Percentiles rank a stretch among this genome's conserved stretches.
These are phyloP conservation scores for Sylvicola fuscatus DNA, from an alignment of 2,888 invertebrate species.

Conservation along the genomic window DNA sequence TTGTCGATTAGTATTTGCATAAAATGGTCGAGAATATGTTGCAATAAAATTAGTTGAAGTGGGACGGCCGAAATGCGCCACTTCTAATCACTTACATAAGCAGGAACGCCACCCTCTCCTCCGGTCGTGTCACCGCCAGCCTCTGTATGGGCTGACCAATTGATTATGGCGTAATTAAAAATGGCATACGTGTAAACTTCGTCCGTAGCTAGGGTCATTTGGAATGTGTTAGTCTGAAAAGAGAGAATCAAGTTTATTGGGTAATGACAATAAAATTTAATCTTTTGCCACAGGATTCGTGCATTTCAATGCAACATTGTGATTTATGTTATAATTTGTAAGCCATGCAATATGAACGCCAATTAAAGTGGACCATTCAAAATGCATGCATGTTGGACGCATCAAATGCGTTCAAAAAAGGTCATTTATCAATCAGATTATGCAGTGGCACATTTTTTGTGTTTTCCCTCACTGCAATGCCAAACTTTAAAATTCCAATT, in stretches of 20 bases:
- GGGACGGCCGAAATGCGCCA: not conserved
- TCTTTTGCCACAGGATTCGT: too few species aligned
- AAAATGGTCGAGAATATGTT: not conserved
- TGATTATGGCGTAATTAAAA: constrained; percentile 80
- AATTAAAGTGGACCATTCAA: too few species aligned
- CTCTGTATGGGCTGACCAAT: constrained; percentile 81
- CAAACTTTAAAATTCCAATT: too few species aligned
- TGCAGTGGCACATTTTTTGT: too few species aligned
- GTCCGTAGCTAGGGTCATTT: constrained; percentile 81
- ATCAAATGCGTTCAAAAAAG: too few species aligned
- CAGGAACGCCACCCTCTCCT: constrained; percentile 73
- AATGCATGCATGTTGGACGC: too few species aligned
- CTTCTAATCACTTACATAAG: constrained; percentile 43
- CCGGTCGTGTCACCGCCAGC: constrained; percentile 74
- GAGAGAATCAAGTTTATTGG: too few species aligned
- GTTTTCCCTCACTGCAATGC: too few species aligned
- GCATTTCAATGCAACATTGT: too few species aligned
- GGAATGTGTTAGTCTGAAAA: constrained; percentile 81
- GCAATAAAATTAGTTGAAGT: not conserved
- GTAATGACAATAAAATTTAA: constrained; percentile 3
- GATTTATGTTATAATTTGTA: too few species aligned
- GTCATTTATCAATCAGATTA: too few species aligned
- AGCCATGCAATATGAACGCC: too few species aligned
- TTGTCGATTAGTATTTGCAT: not conserved
- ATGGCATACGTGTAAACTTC: constrained; percentile 89